Evolutionary conservation across 2,888 invertebrate genomes (phyloP).

Genomic region (Charanyca ferruginea): DNA sequence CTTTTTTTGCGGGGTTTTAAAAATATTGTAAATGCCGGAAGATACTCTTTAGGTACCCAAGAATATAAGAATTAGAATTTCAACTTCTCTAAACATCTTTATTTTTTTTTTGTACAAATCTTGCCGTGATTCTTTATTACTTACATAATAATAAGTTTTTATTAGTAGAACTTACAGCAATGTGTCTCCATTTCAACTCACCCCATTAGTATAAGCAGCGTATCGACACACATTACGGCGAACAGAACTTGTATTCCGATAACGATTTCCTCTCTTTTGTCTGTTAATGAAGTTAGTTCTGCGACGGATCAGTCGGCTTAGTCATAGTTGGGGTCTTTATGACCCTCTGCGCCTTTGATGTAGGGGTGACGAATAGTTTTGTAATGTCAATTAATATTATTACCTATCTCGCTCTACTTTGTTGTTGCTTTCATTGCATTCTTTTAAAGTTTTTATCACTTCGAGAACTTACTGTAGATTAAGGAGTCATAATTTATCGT

Average conservation of each 20-base stretch:
- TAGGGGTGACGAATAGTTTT: conserved; percentile 38
- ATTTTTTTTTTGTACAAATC: too few relatives aligned
- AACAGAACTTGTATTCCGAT: conserved; percentile 44
- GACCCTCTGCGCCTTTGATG: conserved; percentile 49
- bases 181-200: conserved; percentile 25
- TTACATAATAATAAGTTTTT: neutral
- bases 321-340: conserved; percentile 45
- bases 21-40: too few relatives aligned
- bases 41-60: too few relatives aligned
- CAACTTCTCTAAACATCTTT: too few relatives aligned
- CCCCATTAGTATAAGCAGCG: conserved; percentile 49
- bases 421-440: conserved; percentile 34
- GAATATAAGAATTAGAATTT: too few relatives aligned
- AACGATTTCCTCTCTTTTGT: conserved; percentile 57
- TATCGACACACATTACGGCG: conserved; percentile 53
- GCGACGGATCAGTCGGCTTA: conserved; percentile 51
- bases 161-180: conserved; percentile 6
- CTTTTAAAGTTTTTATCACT: too few relatives aligned
- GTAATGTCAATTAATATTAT: conserved; percentile 43
- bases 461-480: too few relatives aligned
- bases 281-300: conserved; percentile 57
- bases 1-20: too few relatives aligned
- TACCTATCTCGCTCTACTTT: conserved; percentile 1
- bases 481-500: too few relatives aligned
- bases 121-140: too few relatives aligned